phyloP scores from a whole-genome alignment of 2,113 vertebrate genomes.

The Cromileptes altivelis region DNA sequence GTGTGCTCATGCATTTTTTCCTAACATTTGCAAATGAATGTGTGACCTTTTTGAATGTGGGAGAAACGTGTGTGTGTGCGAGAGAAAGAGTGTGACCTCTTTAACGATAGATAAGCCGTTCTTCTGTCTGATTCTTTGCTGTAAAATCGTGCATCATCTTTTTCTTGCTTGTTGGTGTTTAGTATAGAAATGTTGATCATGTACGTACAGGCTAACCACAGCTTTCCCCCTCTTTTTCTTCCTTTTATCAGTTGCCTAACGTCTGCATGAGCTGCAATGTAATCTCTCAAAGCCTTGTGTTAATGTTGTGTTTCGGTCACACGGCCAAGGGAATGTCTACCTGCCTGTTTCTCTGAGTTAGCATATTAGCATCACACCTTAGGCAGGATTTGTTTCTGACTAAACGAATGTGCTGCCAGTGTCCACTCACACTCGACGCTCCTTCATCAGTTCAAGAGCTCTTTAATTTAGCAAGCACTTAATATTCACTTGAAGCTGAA shows the following conservation, averaged over 20 bases:
- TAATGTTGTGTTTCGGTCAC: constrained; percentile 65
- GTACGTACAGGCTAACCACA: constrained; percentile 62
- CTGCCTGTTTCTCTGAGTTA: constrained; percentile 82
- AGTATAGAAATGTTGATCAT: constrained; percentile 50
- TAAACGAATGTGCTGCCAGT: constrained; percentile 68
- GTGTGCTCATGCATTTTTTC: constrained; percentile 70
- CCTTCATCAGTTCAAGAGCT: constrained; percentile 40
- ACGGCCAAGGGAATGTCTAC: constrained; percentile 75
- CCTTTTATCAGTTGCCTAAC: constrained; percentile 68
- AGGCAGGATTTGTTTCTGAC: constrained; percentile 46
- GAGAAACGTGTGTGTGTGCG: neutral
- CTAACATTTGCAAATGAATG: constrained; percentile 56
- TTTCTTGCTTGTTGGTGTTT: constrained; percentile 67
- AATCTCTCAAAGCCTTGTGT: constrained; percentile 51
- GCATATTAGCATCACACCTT: constrained; percentile 48
- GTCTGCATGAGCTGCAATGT: constrained; percentile 76
- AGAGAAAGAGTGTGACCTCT: constrained; percentile 11
- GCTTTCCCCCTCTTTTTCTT: constrained; percentile 60
- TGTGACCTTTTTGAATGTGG: constrained; percentile 49
- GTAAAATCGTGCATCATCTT: constrained; percentile 52
- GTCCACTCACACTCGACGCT: constrained; percentile 34
- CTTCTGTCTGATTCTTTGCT: constrained; percentile 62
- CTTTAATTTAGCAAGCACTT: constrained; percentile 46
- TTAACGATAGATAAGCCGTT: constrained; percentile 16
- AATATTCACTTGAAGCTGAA: constrained; percentile 37